Evolutionary conservation across 23 tunicate species (phyloP), one percentile per base, ranked within the genome.

Genomic region (Ascidia mentula): DNA sequence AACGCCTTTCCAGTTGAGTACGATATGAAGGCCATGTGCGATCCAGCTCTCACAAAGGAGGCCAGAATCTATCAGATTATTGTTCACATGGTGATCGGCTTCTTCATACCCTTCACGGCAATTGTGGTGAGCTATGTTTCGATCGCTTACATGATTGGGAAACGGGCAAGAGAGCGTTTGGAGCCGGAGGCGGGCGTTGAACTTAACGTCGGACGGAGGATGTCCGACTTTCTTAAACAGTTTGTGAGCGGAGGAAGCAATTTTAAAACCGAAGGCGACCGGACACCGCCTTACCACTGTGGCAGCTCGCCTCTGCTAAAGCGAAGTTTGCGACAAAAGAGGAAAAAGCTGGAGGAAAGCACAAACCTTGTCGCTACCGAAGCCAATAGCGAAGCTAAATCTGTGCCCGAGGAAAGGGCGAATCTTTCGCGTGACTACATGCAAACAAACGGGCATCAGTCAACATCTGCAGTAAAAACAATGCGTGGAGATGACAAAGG

Each of bases 131-230:
- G 89, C 40, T 89, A 93, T 69, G 59, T 80, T 0, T 60, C 84
- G 39, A 93, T 93, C 32, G 98, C 98, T 1, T 77, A 73, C 72
- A 85, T 89, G 94, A 93, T 93, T 22, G 79, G 98, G 26, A 70
- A 46, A 36, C 73, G 86, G 36, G 98, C 92, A 7, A 72, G 81
- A 45, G 78, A 76, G 31, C 59, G 98, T 3, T 37, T 93, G 87
- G 45, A 46, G 12, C 42, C 22, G 37, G 35, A 69, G 60, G 38
- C 40, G 82, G 78, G 45, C 13, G 78, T 77, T 31, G 31, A 79
- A 30, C 72, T 37, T 28, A n/a, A 36, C 18, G 75, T 76, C 40
- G 76, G 85, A 69, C 87, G 92, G 4, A 77, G 98, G 33, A 88
- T 88, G 93, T 93, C 98, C n/a, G 93, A 81, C 35, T 88, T 93